Base-by-base conservation (phyloP, 1,140 invertebrate genomes). In the Dendroctonus ponderosae region DNA sequence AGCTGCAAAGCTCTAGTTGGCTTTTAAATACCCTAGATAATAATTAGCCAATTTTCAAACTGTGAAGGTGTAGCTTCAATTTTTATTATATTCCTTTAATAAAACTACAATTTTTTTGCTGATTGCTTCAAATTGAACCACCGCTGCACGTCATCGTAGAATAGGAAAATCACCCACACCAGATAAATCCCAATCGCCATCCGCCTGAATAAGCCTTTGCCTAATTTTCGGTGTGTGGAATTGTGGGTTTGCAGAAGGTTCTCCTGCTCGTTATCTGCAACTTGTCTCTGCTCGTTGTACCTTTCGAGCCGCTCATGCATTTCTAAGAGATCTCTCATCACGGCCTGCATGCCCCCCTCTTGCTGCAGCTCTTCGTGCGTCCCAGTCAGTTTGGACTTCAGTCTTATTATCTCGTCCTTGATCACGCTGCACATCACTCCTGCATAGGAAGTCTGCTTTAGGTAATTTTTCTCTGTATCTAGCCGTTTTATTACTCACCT, bases 181-280 rank as follows among this genome's bases (percentile, higher is more conserved):
- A 52, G 8, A n/a, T 51, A 62, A 51, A 62, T 41, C 1, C 50
- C 48, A n/a, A n/a, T n/a, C n/a, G n/a, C n/a, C n/a, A n/a, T n/a
- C n/a, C n/a, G n/a, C 5, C 50, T 7, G 40, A 5, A 41, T 7
- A 52, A 11, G n/a, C 9, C 37, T 49, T 51, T 51, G 8, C 50
- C 48, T 8, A 62, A 1, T 51, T 41, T 51, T 5, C 50, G 9
- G 4, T 37, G 0, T 62, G 2, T n/a, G 5, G 60, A 62, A n/a
- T 70, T 62, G 42, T 70, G 69, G 8, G 64, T 70, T 67, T 62
- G 42, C 26, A 70, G 61, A 64, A 67, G 69, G 8, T 62, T 61
- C 42, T 67, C 39, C 50, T 70, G 69, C 5, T 67, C 65, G 14
- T n/a, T n/a, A n/a, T n/a, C n/a, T n/a, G n/a, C n/a, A n/a, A n/a